Conservation (phyloP, 2,113 vertebrate species). For the Dryoscopus gambensis region DNA sequence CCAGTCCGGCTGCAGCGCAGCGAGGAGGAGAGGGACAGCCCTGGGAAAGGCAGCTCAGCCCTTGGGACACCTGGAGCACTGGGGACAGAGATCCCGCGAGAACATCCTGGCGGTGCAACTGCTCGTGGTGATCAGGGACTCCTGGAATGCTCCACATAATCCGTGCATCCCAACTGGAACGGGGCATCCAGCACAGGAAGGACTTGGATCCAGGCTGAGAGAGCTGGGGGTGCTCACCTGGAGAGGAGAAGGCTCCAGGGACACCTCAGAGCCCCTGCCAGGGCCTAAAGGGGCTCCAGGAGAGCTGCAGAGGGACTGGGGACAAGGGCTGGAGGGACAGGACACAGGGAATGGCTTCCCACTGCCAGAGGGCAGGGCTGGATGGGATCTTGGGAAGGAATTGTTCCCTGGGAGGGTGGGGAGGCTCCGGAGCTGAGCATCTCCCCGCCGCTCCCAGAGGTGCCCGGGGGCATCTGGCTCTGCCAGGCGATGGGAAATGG, state of each 20-base stretch:
- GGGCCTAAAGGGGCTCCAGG: not conserved
- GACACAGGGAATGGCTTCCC: not conserved
- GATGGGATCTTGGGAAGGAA: not conserved
- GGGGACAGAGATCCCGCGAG: not conserved
- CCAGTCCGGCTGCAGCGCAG: accelerated
- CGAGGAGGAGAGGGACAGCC: not conserved
- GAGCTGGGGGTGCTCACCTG: not conserved
- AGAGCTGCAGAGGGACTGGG: not conserved
- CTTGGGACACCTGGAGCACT: not conserved
- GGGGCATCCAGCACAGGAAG: not conserved
- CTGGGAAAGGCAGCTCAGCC: not conserved
- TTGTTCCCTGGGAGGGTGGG: not conserved
- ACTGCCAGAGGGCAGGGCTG: not conserved
- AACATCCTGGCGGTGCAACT: accelerated
- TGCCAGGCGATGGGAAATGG: slow-evolving; percentile 29
- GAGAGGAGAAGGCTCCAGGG: not conserved
- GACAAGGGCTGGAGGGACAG: not conserved
- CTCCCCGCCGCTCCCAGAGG: not conserved
- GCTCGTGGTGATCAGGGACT: not conserved
- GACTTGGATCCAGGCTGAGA: not conserved
- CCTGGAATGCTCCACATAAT: not conserved
- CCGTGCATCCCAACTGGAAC: not conserved
- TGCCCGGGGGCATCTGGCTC: not conserved
- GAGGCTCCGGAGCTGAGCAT: accelerated
- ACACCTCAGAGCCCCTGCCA: not conserved